A percentile compares a stretch with the other conserved stretches of the same genome.
phyloP scores from a whole-genome alignment of 2,888 invertebrate species.

The Alviniconcha strummeri region DNA sequence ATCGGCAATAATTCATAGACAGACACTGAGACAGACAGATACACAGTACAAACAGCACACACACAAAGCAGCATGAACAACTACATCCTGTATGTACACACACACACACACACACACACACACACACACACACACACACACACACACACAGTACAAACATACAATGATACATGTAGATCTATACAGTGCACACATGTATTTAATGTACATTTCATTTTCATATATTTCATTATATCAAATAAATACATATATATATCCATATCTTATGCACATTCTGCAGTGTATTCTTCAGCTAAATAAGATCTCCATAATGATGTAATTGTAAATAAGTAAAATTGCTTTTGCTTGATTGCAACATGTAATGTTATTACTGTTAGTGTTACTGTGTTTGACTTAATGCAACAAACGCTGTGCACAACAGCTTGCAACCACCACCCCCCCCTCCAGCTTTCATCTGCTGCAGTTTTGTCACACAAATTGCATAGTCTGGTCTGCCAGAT shows the following conservation, averaged over 20 bases:
- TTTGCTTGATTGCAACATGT: too few species aligned
- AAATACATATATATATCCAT: neutral
- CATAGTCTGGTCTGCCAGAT: too few species aligned
- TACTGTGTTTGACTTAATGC: too few species aligned
- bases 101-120: neutral
- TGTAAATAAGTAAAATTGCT: too few species aligned
- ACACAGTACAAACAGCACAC: neutral
- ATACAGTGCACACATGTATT: neutral
- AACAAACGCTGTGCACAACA: too few species aligned
- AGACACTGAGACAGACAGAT: neutral
- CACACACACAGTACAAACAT: neutral
- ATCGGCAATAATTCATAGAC: neutral
- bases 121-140: neutral
- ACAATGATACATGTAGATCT: neutral
- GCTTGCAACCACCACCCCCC: too few species aligned
- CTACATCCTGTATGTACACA: neutral
- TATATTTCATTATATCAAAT: neutral
- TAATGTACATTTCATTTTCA: neutral
- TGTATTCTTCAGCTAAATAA: neutral
- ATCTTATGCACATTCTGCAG: neutral
- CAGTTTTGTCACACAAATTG: too few species aligned
- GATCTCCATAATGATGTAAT: too few species aligned
- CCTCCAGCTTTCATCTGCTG: too few species aligned
- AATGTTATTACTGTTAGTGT: too few species aligned
- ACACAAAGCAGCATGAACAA: neutral